Evolutionary conservation across 2,888 invertebrate species (phyloP).

Genomic region (Rapana venosa): DNA sequence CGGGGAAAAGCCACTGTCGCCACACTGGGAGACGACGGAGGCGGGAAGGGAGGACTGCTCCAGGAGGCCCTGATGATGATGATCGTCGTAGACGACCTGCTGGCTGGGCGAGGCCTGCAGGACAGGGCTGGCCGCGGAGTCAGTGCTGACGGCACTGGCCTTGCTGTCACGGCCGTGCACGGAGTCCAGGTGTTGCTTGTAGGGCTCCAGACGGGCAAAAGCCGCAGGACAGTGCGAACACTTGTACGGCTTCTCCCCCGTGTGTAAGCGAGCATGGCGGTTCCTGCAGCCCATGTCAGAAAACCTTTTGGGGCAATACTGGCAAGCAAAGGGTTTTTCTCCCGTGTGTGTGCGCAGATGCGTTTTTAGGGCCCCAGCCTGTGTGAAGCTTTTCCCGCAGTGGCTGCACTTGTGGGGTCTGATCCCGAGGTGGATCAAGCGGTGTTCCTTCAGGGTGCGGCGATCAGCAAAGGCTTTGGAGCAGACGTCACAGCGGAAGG

Average conservation of each 20-base stretch:
- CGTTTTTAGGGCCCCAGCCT: conserved; percentile 41
- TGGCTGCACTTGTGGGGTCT: conserved; percentile 47
- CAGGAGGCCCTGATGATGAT: too few species aligned
- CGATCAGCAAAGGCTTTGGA: conserved; percentile 45
- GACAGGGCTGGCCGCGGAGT: too few species aligned
- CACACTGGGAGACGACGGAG: neutral
- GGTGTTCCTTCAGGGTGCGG: conserved; percentile 44
- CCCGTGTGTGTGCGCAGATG: conserved; percentile 34
- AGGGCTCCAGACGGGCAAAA: conserved; percentile 16
- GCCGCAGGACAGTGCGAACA: conserved; percentile 45
- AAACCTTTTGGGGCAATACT: neutral
- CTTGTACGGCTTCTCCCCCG: conserved; percentile 51
- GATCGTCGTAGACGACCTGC: too few species aligned
- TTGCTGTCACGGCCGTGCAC: neutral
- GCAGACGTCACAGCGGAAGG: conserved; percentile 51
- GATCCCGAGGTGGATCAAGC: conserved; percentile 47
- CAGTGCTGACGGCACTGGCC: too few species aligned
- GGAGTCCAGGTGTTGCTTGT: neutral
- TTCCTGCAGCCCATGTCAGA: neutral
- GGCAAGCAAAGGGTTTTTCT: conserved; percentile 33
- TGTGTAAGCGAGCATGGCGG: conserved; percentile 48
- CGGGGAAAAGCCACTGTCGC: neutral
- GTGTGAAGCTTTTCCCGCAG: conserved; percentile 47
- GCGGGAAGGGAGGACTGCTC: too few species aligned
- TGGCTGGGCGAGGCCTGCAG: too few species aligned